Evolutionary conservation across 2,113 vertebrate species (phyloP), one percentile per base, ranked within the genome.

Genomic region (Bubo blakistoni): DNA sequence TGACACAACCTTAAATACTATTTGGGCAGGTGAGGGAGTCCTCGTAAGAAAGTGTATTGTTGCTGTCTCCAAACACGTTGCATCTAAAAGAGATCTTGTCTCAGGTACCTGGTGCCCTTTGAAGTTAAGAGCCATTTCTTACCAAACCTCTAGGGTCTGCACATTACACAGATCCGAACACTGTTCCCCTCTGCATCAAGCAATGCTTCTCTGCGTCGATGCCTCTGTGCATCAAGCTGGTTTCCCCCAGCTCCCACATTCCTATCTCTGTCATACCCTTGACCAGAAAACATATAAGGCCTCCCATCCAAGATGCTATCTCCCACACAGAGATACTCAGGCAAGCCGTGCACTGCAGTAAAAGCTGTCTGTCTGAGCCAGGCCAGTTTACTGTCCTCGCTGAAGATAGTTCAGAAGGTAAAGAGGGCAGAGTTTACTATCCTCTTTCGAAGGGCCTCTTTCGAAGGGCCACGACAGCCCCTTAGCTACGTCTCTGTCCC

Each of bases 11-110:
- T 71, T 86, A 65, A 81, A 61, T 13, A 71, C 46, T 71, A 34
- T 29, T 44, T 55, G 46, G 51, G 63, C 40, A 81, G 20, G 25
- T 27, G 40, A 72, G 13, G 32, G 13, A 81, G 46, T 40, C 27
- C 49, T 81, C 11, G 0, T 29, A 67, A 73, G 65, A 38, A 67
- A 0, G 11, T 19, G 2, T 34, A 25, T 10, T 15, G 18, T 42
- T 57, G 42, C 32, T 6, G 10, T 27, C 54, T n/a, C 93, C 61
- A 63, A 57, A 46, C 12, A 20, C 0, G 11, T 7, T 32, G 30
- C 18, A 24, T 12, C 38, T 72, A 12, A 40, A 59, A 51, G 10
- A 55, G 49, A 63, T 29, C 61, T 57, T 32, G 36, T 36, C 18
- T 20, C 73, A 58, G 67, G 18, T 58, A 29, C 49, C 73, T 52